Evolutionary conservation across 2,113 vertebrate species (phyloP), one percentile per base, ranked within the genome.

Genomic region (Nibea coibor): DNA sequence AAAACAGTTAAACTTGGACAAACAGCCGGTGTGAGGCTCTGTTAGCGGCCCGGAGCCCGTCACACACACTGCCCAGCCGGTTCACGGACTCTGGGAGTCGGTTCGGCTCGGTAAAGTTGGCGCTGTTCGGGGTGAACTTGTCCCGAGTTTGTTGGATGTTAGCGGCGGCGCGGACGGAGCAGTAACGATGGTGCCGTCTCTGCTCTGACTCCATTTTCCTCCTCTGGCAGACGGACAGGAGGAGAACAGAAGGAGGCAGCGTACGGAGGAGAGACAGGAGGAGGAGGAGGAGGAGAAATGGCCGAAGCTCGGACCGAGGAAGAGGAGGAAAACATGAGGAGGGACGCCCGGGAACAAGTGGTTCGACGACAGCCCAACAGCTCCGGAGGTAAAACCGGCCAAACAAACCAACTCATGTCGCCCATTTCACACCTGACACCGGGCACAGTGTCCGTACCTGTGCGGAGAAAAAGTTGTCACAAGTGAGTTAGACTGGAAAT

Each of bases 281-380:
- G 5, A 11, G 12, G 2, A 42, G 22, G 14, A 10, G 17, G 15
- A 31, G 10, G 20, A n/a, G 8, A 15, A 39, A 93, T 93, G 92
- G 92, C 92, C 81, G 92, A 93, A 57, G 92, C 92, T 0, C 82
- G 92, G 51, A 51, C 90, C 0, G 91, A 93, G 0, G 90, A 92
- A 6, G 91, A 92, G 76, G 91, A 93, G 81, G 90, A 92, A 4
- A 91, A 61, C 82, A 68, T 72, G 82, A 75, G 59, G 82, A 87
- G 91, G 65, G 89, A 91, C 16, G 59, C 10, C 53, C 74, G 92
- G 65, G 92, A 91, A 7, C 90, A 81, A 87, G 92, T 89, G 87
- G 85, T 86, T 19, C 87, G 92, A 58, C 78, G 91, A 45, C 89
- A 80, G 82, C 69, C 88, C 0, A 75, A 64, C 67, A 15, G 71